These are phyloP conservation scores for Eremophila alpestris DNA, from an alignment of 2,797 vertebrate genomes.

Conservation along the genomic window DNA sequence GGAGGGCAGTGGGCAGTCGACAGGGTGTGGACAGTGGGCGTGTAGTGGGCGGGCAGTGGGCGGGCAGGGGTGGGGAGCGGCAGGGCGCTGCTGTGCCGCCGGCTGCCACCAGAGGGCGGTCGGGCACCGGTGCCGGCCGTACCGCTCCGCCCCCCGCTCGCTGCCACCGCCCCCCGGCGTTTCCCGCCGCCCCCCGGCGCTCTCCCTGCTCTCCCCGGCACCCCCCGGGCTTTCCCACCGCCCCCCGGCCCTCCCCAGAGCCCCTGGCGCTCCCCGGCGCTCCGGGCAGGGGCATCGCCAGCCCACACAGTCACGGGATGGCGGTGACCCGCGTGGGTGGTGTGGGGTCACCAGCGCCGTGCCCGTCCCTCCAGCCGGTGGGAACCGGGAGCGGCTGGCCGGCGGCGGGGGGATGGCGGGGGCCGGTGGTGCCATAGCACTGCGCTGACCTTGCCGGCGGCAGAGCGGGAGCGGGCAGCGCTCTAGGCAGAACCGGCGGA, in stretches of 20 bases:
- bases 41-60: too few relatives aligned
- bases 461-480: neutral
- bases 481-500: neutral
- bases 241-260: neutral
- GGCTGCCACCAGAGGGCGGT: neutral
- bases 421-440: neutral
- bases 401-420: neutral
- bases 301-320: neutral
- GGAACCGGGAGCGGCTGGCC: neutral
- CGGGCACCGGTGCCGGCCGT: neutral
- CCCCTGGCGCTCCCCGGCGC: neutral
- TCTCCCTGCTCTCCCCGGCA: too few relatives aligned
- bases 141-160: neutral
- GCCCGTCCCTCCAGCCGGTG: neutral
- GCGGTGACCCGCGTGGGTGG: neutral
- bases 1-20: too few relatives aligned
- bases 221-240: neutral
- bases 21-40: too few relatives aligned
- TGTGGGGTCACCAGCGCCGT: accelerated
- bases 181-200: neutral
- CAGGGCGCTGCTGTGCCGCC: neutral
- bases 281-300: neutral
- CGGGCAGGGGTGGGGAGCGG: neutral
- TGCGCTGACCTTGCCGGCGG: neutral
- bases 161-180: too few relatives aligned